These are phyloP conservation scores for Venusia cambrica DNA, from an alignment of 2,888 invertebrate genomes.

Conservation along the genomic window DNA sequence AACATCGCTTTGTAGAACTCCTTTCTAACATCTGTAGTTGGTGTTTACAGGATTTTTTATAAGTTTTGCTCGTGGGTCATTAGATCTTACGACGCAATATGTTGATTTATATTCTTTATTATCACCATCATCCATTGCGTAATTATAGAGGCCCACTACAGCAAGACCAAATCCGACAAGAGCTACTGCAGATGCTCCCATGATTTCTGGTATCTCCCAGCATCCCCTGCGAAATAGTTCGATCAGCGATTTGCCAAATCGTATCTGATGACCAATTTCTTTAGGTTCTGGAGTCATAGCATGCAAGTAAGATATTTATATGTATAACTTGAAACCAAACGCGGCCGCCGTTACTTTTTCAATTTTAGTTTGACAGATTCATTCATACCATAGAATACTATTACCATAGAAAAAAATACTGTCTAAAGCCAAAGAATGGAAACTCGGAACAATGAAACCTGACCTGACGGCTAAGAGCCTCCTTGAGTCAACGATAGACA, in stretches of 20 bases:
- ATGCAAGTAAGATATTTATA: no score
- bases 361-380: no score
- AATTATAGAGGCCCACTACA: conserved; percentile 58
- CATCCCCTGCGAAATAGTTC: conserved; percentile 63
- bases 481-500: no score
- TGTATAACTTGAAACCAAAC: no score
- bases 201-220: conserved; percentile 87
- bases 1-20: conserved; percentile 13
- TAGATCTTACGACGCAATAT: conserved; percentile 82
- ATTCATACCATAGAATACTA: no score
- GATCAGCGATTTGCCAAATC: conserved; percentile 44
- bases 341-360: no score
- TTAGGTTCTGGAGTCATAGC: conserved; percentile 43
- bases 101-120: conserved; percentile 82
- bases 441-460: no score
- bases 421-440: no score
- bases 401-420: no score
- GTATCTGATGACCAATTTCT: conserved; percentile 51
- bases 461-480: no score
- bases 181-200: conserved; percentile 80
- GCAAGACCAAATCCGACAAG: conserved; percentile 79
- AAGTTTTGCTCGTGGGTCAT: conserved; percentile 80
- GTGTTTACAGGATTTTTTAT: conserved; percentile 53
- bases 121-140: conserved; percentile 80
- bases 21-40: conserved; percentile 40